Evolutionary conservation across 1,140 invertebrate genomes (phyloP).

Genomic region (Megathymus violae): DNA sequence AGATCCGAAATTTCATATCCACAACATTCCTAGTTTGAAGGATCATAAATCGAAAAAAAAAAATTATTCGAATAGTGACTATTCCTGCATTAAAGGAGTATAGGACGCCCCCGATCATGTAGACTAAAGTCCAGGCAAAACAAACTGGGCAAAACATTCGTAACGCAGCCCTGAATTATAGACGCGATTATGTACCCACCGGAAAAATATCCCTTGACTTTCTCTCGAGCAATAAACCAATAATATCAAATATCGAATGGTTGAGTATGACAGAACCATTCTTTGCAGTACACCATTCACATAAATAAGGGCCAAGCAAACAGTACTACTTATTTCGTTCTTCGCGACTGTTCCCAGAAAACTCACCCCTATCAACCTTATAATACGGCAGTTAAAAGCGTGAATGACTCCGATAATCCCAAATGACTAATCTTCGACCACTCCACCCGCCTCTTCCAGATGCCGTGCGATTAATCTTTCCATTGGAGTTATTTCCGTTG

Average conservation of each 20-base stretch:
- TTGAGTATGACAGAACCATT: slow-evolving; percentile 40
- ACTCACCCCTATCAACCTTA: slow-evolving; percentile 4
- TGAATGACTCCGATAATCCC: slow-evolving; percentile 46
- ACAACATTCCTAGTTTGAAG: too few species aligned
- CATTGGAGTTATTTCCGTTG: slow-evolving; percentile 63
- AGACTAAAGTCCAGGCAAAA: too few species aligned
- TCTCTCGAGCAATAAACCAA: slow-evolving; percentile 21
- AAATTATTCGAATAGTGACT: too few species aligned
- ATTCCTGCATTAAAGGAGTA: too few species aligned
- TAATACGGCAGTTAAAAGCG: slow-evolving; percentile 32
- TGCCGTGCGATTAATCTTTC: slow-evolving; percentile 69
- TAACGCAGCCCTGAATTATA: neutral
- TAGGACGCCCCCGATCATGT: too few species aligned
- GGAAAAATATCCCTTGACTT: neutral
- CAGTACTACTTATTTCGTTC: slow-evolving; percentile 39
- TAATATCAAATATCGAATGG: slow-evolving; percentile 17
- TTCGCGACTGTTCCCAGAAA: slow-evolving; percentile 21
- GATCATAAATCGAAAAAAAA: too few species aligned
- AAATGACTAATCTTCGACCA: slow-evolving; percentile 66
- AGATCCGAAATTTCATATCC: too few species aligned
- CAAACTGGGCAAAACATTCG: neutral
- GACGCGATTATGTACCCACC: neutral
- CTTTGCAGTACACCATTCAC: slow-evolving; percentile 34
- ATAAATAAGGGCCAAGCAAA: slow-evolving; percentile 47
- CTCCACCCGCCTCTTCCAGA: slow-evolving; percentile 61